Evolutionary conservation across 2,797 vertebrate genomes (phyloP).

Genomic region (Euthynnus affinis): DNA sequence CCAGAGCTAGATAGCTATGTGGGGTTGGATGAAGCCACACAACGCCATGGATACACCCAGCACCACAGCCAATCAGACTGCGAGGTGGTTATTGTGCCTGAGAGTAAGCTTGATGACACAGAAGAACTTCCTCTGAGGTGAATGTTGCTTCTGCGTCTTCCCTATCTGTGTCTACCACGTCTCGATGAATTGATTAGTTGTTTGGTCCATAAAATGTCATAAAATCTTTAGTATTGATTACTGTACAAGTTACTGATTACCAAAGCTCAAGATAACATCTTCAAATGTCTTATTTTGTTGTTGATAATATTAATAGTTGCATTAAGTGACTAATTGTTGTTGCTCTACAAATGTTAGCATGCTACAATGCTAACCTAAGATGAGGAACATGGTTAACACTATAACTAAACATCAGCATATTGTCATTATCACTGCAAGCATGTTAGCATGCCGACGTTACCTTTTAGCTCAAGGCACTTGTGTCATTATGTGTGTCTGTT

Average conservation of each 20-base stretch:
- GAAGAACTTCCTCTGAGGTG: constrained; percentile 82
- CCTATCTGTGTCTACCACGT: not conserved
- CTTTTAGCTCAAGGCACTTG: not conserved
- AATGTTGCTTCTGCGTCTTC: constrained; percentile 4
- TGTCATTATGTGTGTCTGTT: constrained; percentile 12
- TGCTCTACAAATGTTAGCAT: too few species aligned
- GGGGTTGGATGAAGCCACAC: constrained; percentile 71
- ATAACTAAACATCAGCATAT: too few species aligned
- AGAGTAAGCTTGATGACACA: constrained; percentile 73
- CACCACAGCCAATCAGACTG: constrained; percentile 82
- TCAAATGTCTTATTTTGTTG: too few species aligned
- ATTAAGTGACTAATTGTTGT: too few species aligned
- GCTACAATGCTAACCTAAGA: too few species aligned
- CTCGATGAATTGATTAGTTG: too few species aligned
- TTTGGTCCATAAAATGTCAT: too few species aligned
- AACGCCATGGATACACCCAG: constrained; percentile 69
- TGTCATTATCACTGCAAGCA: not conserved
- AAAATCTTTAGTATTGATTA: too few species aligned
- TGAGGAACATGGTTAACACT: too few species aligned
- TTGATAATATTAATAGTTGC: too few species aligned
- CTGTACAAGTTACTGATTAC: too few species aligned
- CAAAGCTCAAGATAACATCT: too few species aligned
- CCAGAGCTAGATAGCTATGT: constrained; percentile 59
- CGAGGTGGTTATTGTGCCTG: constrained; percentile 76
- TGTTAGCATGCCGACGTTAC: not conserved